Base-by-base conservation (phyloP, 2,113 vertebrate genomes). In the Hystrix cristata region DNA sequence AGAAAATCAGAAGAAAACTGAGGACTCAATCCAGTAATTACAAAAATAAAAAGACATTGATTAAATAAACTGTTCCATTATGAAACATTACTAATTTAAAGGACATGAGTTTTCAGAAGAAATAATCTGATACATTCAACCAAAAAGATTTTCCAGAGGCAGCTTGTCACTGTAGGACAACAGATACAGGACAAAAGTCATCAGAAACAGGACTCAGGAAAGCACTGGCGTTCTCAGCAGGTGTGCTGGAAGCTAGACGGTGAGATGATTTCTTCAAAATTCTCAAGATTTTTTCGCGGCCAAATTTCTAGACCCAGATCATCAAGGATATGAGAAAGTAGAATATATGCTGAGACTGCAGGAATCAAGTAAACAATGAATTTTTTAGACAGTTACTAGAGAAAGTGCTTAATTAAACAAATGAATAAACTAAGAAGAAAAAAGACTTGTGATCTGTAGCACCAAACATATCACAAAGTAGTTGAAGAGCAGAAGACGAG, bases 41-140 rank as follows among this genome's bases (percentile, higher is more conserved):
- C 51, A 71, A 87, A 91, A 65, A 72, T 38, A 51, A 87, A 65
- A 25, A 27, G 25, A 67, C 65, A 81, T 55, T 55, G 46, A 72
- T 48, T 34, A 87, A 23, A 74, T 57, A 89, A 88, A 62, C 7
- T 65, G 13, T 76, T 51, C 46, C 25, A 91, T 29, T 60, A 43
- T 59, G 82, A 83, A 94, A 46, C 94, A 38, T 76, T 72, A 18
- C 29, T 31, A 90, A 71, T 23, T 79, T 38, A 74, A 76, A 89
- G 11, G 38, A 72, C 46, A n/a, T 16, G 8, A 65, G 34, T 67
- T 34, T 43, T 76, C 64, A 91, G 69, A 87, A 91, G 53, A 57
- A 87, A 57, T 60, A 5, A 23, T n/a, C 46, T 81, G 87, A 55
- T 67, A 67, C 21, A 67, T 21, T 51, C 64, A 90, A 31, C 43